Conservation (phyloP, 64 coral and sea anemone species). For the Pocillopora verrucosa region DNA sequence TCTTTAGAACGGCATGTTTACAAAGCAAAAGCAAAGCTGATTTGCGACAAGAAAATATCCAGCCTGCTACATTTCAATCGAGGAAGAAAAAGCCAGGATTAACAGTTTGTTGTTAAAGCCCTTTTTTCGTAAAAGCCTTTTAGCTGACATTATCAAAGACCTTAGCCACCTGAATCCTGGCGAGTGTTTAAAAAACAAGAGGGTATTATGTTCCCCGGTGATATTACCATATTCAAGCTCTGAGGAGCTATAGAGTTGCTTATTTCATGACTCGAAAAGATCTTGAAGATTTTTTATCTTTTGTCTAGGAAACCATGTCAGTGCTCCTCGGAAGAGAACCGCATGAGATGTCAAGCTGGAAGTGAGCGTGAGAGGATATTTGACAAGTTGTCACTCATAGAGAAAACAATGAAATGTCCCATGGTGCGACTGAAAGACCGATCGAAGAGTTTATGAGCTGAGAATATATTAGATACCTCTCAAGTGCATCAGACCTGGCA, state of each 20-base stretch:
- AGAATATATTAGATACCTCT: constrained; percentile 19
- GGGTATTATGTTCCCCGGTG: constrained; percentile 25
- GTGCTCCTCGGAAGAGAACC: constrained; percentile 51
- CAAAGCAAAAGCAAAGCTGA: constrained; percentile 16
- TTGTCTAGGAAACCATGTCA: constrained; percentile 21
- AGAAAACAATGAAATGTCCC: constrained; percentile 7
- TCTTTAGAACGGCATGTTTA: constrained; percentile 19
- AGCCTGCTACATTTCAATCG: constrained; percentile 2
- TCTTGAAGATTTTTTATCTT: constrained; percentile 24
- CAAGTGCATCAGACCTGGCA: not conserved
- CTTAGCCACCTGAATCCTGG: not conserved
- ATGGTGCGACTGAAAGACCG: constrained; percentile 1
- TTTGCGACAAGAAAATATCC: not conserved
- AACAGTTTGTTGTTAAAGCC: not conserved
- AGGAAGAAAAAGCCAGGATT: not conserved
- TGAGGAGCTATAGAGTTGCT: not conserved
- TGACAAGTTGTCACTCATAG: constrained; percentile 33
- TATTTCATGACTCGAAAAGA: not conserved
- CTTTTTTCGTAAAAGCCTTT: not conserved
- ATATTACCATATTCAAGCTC: constrained; percentile 32
- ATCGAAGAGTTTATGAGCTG: not conserved
- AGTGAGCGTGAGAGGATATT: constrained; percentile 7
- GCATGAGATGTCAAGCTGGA: constrained; percentile 45
- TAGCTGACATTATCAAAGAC: constrained; percentile 10
- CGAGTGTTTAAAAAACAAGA: constrained; percentile 19